Conservation (phyloP, 2,888 invertebrate genomes). For the Amiota communis region DNA sequence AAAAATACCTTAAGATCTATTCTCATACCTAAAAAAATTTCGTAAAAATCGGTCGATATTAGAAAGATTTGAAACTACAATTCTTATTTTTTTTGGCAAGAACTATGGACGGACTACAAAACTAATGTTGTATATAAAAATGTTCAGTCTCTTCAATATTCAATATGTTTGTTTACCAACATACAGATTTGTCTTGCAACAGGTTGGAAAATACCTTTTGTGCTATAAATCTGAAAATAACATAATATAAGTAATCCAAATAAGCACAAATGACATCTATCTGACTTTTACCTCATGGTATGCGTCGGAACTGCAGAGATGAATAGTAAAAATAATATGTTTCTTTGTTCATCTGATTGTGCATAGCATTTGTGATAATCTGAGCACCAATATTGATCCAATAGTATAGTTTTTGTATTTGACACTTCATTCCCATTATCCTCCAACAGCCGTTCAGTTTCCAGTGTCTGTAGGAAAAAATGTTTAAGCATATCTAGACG, state of each 20-base stretch:
- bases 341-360: slow-evolving; percentile 76
- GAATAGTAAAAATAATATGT: slow-evolving; percentile 84
- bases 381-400: slow-evolving; percentile 83
- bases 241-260: background rate
- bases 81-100: background rate
- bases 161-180: slow-evolving; percentile 76
- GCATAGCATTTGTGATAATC: slow-evolving; percentile 92
- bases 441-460: slow-evolving; percentile 49
- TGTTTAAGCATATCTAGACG: slow-evolving; percentile 69
- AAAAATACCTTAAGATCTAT: too few relatives aligned
- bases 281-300: slow-evolving; percentile 77
- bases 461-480: slow-evolving; percentile 55
- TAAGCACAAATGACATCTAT: background rate
- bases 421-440: slow-evolving; percentile 11
- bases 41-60: too few relatives aligned
- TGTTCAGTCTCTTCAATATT: background rate
- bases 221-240: slow-evolving; percentile 76
- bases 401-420: slow-evolving; percentile 35
- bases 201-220: slow-evolving; percentile 79
- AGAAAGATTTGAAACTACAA: too few relatives aligned
- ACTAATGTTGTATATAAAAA: background rate
- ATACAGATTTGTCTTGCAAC: slow-evolving; percentile 79
- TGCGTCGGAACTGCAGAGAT: slow-evolving; percentile 82
- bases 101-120: background rate
- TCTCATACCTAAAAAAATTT: too few relatives aligned